These are phyloP conservation scores for Austrofundulus limnaeus DNA, from an alignment of 2,113 vertebrate genomes.

Conservation along the genomic window DNA sequence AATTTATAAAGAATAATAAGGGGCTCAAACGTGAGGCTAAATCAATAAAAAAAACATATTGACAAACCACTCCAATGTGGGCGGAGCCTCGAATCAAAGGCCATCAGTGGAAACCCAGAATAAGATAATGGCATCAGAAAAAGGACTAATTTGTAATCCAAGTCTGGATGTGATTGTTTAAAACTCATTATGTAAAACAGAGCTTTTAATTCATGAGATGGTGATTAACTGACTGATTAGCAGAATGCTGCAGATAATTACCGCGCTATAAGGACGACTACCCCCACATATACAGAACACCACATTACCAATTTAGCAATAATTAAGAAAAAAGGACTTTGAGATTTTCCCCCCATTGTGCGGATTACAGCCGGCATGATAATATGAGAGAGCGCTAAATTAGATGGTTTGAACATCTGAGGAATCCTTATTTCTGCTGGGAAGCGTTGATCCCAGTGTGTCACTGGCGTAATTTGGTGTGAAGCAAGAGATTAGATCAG, in stretches of 20 bases:
- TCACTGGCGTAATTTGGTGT: constrained; percentile 14
- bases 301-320: constrained; percentile 64
- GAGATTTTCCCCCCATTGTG: constrained; percentile 66
- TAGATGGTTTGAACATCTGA: constrained; percentile 42
- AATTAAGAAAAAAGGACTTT: constrained; percentile 57
- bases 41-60: too few species aligned
- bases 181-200: constrained; percentile 71
- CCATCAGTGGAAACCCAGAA: constrained; percentile 14
- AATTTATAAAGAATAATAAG: too few species aligned
- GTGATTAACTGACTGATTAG: constrained; percentile 80
- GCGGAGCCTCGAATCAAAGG: too few species aligned
- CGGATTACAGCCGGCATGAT: constrained; percentile 56
- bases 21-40: too few species aligned
- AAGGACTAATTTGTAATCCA: constrained; percentile 55
- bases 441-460: constrained; percentile 38
- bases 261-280: constrained; percentile 59
- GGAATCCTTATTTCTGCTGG: constrained; percentile 33
- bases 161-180: constrained; percentile 65
- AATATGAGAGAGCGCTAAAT: constrained; percentile 44
- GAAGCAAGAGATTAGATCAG: constrained; percentile 29
- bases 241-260: constrained; percentile 69
- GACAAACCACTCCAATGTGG: too few species aligned
- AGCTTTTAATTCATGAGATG: constrained; percentile 65
- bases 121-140: constrained; percentile 5
- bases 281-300: constrained; percentile 47